A percentile compares a stretch with the other conserved stretches of the same genome.
These are phyloP conservation scores for Spodoptera picta DNA, from an alignment of 2,888 invertebrate species.

Conservation along the genomic window DNA sequence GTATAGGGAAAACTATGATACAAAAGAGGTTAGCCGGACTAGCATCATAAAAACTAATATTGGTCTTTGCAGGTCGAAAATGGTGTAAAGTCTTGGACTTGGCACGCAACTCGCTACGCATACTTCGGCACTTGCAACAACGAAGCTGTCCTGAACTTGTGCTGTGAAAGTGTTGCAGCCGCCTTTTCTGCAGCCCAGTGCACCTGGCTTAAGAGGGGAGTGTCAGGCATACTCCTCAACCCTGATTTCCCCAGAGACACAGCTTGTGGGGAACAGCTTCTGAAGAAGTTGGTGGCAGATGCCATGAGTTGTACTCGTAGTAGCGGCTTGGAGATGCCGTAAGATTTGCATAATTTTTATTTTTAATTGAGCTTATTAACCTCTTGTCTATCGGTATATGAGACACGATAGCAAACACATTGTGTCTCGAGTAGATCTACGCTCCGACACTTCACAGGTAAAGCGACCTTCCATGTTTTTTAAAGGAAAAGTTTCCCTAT, in stretches of 20 bases:
- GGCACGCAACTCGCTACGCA: slow-evolving; percentile 68
- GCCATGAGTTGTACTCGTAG: slow-evolving; percentile 74
- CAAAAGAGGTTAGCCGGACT: too few relatives aligned
- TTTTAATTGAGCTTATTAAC: too few relatives aligned
- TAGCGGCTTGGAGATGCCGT: slow-evolving; percentile 74
- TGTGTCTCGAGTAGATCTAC: too few relatives aligned
- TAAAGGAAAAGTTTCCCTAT: too few relatives aligned
- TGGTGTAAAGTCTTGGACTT: slow-evolving; percentile 69
- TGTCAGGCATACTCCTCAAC: slow-evolving; percentile 72
- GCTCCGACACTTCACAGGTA: too few relatives aligned
- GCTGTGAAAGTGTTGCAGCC: slow-evolving; percentile 70
- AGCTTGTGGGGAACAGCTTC: slow-evolving; percentile 69
- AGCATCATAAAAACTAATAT: neutral
- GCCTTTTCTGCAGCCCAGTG: slow-evolving; percentile 75
- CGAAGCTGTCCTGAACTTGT: slow-evolving; percentile 76
- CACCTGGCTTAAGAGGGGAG: slow-evolving; percentile 76
- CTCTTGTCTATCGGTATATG: too few relatives aligned
- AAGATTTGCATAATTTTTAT: slow-evolving; percentile 50
- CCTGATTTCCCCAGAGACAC: slow-evolving; percentile 70
- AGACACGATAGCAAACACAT: too few relatives aligned
- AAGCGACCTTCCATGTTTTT: too few relatives aligned
- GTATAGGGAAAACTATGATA: too few relatives aligned
- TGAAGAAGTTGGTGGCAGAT: slow-evolving; percentile 72
- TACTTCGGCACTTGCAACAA: slow-evolving; percentile 69
- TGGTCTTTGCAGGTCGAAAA: slow-evolving; percentile 47